Evolutionary conservation across 53 echinoderm and acorn worm species (phyloP), one percentile per base, ranked within the genome.

Genomic region (Echinarachnius parma): DNA sequence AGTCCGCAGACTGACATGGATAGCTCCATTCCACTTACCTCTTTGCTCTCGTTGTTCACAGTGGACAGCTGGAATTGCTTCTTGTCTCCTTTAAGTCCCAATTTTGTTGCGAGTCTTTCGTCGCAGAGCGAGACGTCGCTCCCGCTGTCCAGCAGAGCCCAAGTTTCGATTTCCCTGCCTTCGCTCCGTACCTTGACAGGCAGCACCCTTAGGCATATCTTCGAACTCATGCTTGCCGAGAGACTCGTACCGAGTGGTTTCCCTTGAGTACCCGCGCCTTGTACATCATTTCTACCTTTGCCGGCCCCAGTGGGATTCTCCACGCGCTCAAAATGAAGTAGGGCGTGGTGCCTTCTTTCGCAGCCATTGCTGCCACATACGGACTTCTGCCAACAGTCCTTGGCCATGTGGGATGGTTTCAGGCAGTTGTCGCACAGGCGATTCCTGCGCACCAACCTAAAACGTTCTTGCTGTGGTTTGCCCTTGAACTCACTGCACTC

Each of bases 111-210:
- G 23, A 88, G 65, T 14, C 83, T 66, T 66, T 88, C 58, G 61
- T 83, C 83, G 25, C 83, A 80, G 18, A 88, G 76, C 9, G 83
- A 83, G 5, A 88, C 67, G 48, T 83, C 80, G 27, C 64, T 64
- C n/a, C 64, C 64, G 4, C 46, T 14, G 19, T 64, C 64, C 0
- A 64, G 64, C 1, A 64, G 46, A 25, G 64, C 64, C 44, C 64
- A 64, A 1, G 64, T 64, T 42, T 42, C 29, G 14, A 64, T 28
- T 46, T 64, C 64, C 19, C 19, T 23, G 24, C 46, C 64, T 15
- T 46, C 23, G 5, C 46, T 19, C 0, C 10, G 46, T 16, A 64
- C 64, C 47, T 64, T 64, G 5, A 64, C 64, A 2, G 47, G 64
- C 26, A 64, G 46, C 16, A 64, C 46, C n/a, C 64, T 42, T 2